phyloP scores from a whole-genome alignment of 2,888 invertebrate genomes.

The Oligia strigilis region DNA sequence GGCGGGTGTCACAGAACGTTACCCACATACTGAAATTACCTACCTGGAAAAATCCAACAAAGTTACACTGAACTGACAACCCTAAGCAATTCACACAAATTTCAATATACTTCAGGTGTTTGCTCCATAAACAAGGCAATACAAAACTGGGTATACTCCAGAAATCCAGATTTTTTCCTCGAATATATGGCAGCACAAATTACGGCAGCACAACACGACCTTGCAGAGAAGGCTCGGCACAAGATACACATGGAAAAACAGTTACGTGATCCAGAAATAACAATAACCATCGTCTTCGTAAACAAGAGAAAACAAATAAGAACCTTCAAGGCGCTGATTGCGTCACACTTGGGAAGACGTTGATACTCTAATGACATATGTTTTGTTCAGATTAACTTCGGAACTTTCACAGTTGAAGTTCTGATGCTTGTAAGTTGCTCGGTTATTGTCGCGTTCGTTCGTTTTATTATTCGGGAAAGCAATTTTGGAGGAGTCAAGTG shows the following conservation, averaged over 20 bases:
- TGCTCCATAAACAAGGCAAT: constrained; percentile 21
- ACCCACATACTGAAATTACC: constrained; percentile 1
- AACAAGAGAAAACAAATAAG: constrained; percentile 56
- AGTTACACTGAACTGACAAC: not conserved
- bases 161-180: constrained; percentile 9
- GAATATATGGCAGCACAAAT: constrained; percentile 21
- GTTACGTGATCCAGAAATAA: constrained; percentile 41
- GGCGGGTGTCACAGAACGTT: not conserved
- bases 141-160: constrained; percentile 17
- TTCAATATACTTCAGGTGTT: constrained; percentile 39
- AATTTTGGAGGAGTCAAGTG: constrained; percentile 25
- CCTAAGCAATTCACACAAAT: constrained; percentile 12
- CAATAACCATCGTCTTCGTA: constrained; percentile 44
- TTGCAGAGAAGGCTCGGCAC: not conserved
- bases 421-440: constrained; percentile 48
- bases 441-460: constrained; percentile 29
- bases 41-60: constrained; percentile 6
- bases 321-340: constrained; percentile 51
- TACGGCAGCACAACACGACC: constrained; percentile 1
- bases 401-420: constrained; percentile 58
- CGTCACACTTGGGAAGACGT: constrained; percentile 45
- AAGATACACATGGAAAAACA: constrained; percentile 31
- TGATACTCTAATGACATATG: constrained; percentile 62
- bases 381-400: constrained; percentile 62
- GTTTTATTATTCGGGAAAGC: constrained; percentile 42